Evolutionary conservation across 2,888 invertebrate species (phyloP), one percentile per base, ranked within the genome.

Genomic region (Trissolcus brochymenae): DNA sequence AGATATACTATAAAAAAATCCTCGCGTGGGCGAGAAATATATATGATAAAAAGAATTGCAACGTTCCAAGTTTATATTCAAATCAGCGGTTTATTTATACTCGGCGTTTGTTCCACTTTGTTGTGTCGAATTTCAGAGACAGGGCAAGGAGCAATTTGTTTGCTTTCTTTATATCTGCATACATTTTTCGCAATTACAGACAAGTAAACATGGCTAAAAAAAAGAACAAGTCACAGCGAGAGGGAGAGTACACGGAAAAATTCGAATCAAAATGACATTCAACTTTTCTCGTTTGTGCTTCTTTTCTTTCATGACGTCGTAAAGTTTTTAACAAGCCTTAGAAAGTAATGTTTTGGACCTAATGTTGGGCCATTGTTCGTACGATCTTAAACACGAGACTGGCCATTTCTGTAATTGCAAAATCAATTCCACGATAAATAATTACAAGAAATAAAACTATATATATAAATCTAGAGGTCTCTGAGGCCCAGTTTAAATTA

Each of bases 61-160:
- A 66, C 54, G 66, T 73, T 66, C 43, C 60, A 50, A 49, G 65
- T 72, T 71, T 65, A 72, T 59, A 72, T 65, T 64, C 72, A 72
- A 72, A 72, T 72, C 72, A 72, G 59, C 64, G 50, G 64, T 72
- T 72, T 72, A 72, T 72, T 72, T 72, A 59, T 65, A 72, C 59
- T 35, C 35, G 35, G 16, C 64, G 51, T 64, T 70, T 72, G 64
- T 65, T 72, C 72, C 54, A 65, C 59, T 72, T 65, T 59, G 65
- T 54, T 65, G 72, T 53, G 59, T 72, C 64, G 43, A 65, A 65
- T 72, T 72, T 71, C 70, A 62, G 49, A 21, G 54, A 16, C 51
- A 6, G 13, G 51, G 50, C 35, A 35, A 9, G 9, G 51, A 9
- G 17, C 51, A 51, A 16, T 51, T 16, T 51, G 51, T 19, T 51